Evolutionary conservation across 2,797 vertebrate genomes (phyloP).

Genomic region (Hippocampus kuda): DNA sequence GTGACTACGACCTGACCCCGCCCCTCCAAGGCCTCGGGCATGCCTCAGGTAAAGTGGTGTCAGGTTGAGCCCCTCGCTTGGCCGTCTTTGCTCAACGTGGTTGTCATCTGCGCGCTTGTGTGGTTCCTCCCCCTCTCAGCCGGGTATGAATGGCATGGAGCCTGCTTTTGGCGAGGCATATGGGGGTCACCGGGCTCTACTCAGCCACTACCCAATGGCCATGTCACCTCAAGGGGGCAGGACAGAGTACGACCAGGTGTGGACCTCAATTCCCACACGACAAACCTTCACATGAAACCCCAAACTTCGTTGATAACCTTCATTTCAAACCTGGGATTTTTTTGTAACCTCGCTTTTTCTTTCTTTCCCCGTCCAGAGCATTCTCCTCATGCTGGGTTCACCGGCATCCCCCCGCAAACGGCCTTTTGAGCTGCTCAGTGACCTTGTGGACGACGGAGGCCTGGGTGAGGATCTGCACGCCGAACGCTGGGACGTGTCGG

Average conservation of each 20-base stretch:
- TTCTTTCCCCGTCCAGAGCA: constrained; percentile 32
- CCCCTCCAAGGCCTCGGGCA: constrained; percentile 51
- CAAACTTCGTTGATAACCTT: not conserved
- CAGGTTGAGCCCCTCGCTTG: not conserved
- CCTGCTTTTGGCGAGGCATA: constrained; percentile 71
- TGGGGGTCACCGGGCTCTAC: constrained; percentile 55
- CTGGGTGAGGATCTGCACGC: constrained; percentile 61
- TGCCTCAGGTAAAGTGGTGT: constrained; percentile 62
- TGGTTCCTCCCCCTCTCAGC: constrained; percentile 36
- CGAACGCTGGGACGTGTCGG: constrained; percentile 67
- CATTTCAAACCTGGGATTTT: not conserved
- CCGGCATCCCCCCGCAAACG: constrained; percentile 62
- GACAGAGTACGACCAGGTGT: constrained; percentile 63
- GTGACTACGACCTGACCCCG: constrained; percentile 43
- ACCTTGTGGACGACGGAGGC: constrained; percentile 67
- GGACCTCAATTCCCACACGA: not conserved
- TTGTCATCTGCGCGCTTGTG: constrained; percentile 1
- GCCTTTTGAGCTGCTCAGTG: constrained; percentile 68
- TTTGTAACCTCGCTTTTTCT: too few relatives aligned
- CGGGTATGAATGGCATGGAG: constrained; percentile 71
- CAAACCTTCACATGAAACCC: not conserved
- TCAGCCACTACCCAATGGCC: constrained; percentile 61
- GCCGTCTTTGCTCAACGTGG: not conserved
- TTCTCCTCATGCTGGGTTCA: constrained; percentile 68
- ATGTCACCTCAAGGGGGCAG: constrained; percentile 64